Percentiles rank a stretch among this genome's conserved stretches.
phyloP scores from a whole-genome alignment of 2,797 vertebrate species.

The Pelodytes ibericus region DNA sequence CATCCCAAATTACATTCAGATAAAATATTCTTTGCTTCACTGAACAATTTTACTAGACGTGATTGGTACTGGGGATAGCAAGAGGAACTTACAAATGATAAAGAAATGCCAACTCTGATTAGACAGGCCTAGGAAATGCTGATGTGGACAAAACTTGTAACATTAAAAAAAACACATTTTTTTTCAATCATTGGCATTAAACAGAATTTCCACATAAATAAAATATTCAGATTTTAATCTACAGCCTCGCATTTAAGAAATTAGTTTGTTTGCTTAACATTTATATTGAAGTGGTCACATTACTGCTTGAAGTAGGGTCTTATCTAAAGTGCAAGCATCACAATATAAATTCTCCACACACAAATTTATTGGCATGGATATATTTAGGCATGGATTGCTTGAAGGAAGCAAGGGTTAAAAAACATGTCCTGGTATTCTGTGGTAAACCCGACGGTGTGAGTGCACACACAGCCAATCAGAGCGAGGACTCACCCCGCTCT shows the following conservation, averaged over 20 bases:
- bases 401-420: too few relatives aligned
- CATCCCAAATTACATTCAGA: slow-evolving; percentile 46
- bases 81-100: slow-evolving; percentile 50
- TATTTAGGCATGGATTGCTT: too few relatives aligned
- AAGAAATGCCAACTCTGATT: slow-evolving; percentile 53
- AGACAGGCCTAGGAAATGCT: slow-evolving; percentile 38
- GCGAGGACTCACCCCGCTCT: too few relatives aligned
- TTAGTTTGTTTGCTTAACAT: slow-evolving; percentile 25
- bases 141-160: slow-evolving; percentile 35
- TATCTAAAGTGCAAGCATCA: slow-evolving; percentile 16
- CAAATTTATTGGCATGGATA: slow-evolving; percentile 12
- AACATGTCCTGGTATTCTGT: too few relatives aligned
- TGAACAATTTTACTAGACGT: slow-evolving; percentile 39
- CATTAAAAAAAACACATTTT: slow-evolving; percentile 36
- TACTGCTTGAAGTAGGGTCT: slow-evolving; percentile 13
- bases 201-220: slow-evolving; percentile 41
- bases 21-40: slow-evolving; percentile 50
- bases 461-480: too few relatives aligned
- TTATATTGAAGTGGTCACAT: slow-evolving; percentile 30
- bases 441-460: too few relatives aligned
- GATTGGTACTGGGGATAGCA: slow-evolving; percentile 47
- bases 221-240: slow-evolving; percentile 50
- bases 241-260: slow-evolving; percentile 31
- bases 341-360: too few relatives aligned
- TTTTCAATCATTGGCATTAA: slow-evolving; percentile 40